These are phyloP conservation scores for Cepaea nemoralis DNA, from an alignment of 1,140 invertebrate genomes.

Conservation along the genomic window DNA sequence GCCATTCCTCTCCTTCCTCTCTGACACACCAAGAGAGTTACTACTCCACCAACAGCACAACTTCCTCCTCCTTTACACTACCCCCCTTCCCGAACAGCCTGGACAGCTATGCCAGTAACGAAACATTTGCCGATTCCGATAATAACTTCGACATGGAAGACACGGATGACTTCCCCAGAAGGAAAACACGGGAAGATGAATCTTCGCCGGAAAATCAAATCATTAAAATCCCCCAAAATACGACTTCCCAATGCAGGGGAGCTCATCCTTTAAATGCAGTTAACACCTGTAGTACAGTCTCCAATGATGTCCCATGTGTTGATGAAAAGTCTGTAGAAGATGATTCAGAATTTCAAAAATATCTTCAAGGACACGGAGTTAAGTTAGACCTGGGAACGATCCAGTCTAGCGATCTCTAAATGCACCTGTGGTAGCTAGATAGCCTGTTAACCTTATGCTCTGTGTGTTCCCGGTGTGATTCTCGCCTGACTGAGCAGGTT, in stretches of 20 bases:
- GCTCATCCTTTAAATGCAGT: neutral
- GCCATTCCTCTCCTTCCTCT: neutral
- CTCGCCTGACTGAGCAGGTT: too few relatives aligned
- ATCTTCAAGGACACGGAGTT: slow-evolving; percentile 54
- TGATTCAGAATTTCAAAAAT: slow-evolving; percentile 54
- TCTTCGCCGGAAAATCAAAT: neutral
- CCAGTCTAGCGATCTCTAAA: too few relatives aligned
- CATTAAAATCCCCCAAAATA: neutral
- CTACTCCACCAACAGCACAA: slow-evolving; percentile 2
- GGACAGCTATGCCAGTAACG: slow-evolving; percentile 3
- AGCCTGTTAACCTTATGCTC: too few relatives aligned
- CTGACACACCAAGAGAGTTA: slow-evolving; percentile 1
- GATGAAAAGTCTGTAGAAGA: slow-evolving; percentile 45
- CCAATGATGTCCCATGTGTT: neutral
- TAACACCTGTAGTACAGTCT: neutral
- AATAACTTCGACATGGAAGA: neutral
- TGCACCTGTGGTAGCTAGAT: too few relatives aligned
- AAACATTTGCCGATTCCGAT: slow-evolving; percentile 3
- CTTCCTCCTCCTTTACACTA: slow-evolving; percentile 15
- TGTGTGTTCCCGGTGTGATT: too few relatives aligned
- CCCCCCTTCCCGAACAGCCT: slow-evolving; percentile 25
- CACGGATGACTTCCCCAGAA: neutral
- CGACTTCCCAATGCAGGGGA: neutral
- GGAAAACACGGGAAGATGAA: neutral
- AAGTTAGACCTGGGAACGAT: too few relatives aligned